These are phyloP conservation scores for Marmota flaviventris DNA, from an alignment of 2,113 vertebrate species.

Conservation along the genomic window DNA sequence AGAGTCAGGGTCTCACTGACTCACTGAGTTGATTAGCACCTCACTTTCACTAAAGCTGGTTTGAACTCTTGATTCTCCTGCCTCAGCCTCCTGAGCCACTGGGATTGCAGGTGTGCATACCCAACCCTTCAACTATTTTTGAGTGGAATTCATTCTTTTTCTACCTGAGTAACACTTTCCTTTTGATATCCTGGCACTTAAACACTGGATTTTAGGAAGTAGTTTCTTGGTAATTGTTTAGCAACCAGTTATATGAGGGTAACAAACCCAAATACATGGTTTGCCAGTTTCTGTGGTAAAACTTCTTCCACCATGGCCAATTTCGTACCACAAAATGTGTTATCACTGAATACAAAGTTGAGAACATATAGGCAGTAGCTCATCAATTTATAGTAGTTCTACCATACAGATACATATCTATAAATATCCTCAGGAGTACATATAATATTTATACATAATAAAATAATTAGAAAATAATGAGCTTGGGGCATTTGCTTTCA, in stretches of 20 bases:
- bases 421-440: background rate
- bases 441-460: background rate
- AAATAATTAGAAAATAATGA: background rate
- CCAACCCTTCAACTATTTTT: background rate
- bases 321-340: background rate
- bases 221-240: background rate
- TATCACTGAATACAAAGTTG: background rate
- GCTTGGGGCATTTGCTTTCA: background rate
- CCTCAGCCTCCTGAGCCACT: no score
- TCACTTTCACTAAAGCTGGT: no score
- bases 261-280: background rate
- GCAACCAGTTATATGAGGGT: background rate
- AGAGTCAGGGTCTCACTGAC: no score
- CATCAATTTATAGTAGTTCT: background rate
- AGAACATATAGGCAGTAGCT: background rate
- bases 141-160: background rate
- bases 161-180: background rate
- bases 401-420: background rate
- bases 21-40: no score
- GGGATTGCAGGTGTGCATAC: no score
- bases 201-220: background rate
- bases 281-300: background rate
- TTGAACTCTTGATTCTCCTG: no score
- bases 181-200: background rate
- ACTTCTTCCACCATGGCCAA: background rate